Evolutionary conservation across 2,797 vertebrate species (phyloP).

Genomic region (Martes flavigula): DNA sequence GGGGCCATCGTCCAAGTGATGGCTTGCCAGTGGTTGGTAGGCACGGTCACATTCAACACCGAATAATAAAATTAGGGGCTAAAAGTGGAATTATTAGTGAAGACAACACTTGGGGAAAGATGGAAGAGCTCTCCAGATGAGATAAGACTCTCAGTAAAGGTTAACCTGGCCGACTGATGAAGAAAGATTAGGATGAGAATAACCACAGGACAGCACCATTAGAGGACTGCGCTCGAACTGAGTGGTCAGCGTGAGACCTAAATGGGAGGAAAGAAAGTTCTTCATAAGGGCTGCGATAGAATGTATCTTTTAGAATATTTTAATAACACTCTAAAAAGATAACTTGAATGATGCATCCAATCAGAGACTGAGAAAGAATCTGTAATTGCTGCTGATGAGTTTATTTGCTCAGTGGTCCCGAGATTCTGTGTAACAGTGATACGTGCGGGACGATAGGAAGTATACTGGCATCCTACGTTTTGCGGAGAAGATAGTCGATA

Average conservation of each 20-base stretch:
- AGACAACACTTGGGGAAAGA: neutral
- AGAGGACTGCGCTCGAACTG: rapidly evolving
- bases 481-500: neutral
- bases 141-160: neutral
- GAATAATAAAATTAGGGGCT: neutral
- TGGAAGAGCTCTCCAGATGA: neutral
- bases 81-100: slow-evolving; percentile 4
- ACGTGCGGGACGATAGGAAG: neutral
- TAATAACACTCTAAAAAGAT: neutral
- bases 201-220: neutral
- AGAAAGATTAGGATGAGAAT: neutral
- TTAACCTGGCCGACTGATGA: neutral
- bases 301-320: neutral
- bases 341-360: neutral
- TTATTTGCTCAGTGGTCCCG: neutral
- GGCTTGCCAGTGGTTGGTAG: neutral
- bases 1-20: rapidly evolving
- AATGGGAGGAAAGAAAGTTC: neutral
- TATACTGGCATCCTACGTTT: neutral
- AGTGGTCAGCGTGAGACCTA: neutral
- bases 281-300: neutral
- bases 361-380: neutral
- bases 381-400: neutral
- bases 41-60: neutral
- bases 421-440: neutral